phyloP scores from a whole-genome alignment of 2,888 invertebrate genomes.

The Platycheirus albimanus region DNA sequence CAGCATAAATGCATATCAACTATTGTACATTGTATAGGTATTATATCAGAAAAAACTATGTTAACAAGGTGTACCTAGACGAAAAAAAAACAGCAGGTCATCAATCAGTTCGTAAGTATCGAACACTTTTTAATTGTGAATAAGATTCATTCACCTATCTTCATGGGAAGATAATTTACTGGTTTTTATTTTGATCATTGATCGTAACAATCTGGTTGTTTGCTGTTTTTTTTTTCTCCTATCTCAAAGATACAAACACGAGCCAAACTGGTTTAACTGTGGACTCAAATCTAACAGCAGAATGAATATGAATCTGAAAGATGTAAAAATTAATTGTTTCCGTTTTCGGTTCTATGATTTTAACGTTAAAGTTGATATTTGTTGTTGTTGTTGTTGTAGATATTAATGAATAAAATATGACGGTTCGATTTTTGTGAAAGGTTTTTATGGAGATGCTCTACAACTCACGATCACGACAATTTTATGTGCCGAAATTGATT shows the following conservation, averaged over 20 bases:
- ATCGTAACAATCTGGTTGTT: neutral
- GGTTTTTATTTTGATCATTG: neutral
- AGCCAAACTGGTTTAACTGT: slow-evolving; percentile 58
- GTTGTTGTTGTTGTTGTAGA: too few relatives aligned
- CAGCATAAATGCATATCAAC: too few relatives aligned
- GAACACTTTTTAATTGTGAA: neutral
- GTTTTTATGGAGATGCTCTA: neutral
- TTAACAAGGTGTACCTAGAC: too few relatives aligned
- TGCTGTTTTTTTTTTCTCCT: neutral
- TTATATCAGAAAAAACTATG: too few relatives aligned
- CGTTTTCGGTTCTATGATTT: slow-evolving; percentile 43
- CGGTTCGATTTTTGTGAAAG: slow-evolving; percentile 10
- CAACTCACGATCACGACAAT: slow-evolving; percentile 2
- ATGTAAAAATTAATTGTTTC: slow-evolving; percentile 69
- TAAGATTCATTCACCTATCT: slow-evolving; percentile 12
- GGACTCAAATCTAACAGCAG: neutral
- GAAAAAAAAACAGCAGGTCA: too few relatives aligned
- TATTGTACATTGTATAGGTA: too few relatives aligned
- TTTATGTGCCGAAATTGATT: slow-evolving; percentile 14
- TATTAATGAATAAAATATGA: slow-evolving; percentile 30
- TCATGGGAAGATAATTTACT: neutral
- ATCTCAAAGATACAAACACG: slow-evolving; percentile 45
- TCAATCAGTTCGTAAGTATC: too few relatives aligned
- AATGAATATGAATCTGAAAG: slow-evolving; percentile 18
- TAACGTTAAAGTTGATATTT: neutral